Base-by-base conservation (phyloP, 35 echinoderm and acorn worm species). In the Chiridota heheva region DNA sequence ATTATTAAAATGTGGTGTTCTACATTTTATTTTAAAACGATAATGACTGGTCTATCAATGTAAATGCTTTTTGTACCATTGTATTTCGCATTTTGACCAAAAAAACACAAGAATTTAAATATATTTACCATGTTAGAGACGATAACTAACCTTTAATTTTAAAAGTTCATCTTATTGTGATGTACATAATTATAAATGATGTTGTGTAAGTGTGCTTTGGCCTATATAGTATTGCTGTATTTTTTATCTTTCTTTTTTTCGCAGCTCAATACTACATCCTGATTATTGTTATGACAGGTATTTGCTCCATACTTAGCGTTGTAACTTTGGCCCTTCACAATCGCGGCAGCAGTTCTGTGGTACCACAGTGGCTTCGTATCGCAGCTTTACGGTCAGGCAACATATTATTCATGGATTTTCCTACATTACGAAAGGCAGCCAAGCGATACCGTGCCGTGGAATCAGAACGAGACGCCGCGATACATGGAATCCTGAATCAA, bases 181-280 rank as follows among this genome's bases (percentile, higher is more conserved):
- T n/a, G n/a, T n/a, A n/a, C n/a, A n/a, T n/a, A n/a, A n/a, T n/a
- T n/a, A n/a, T n/a, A n/a, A n/a, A n/a, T n/a, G n/a, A n/a, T n/a
- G n/a, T n/a, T n/a, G n/a, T n/a, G n/a, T n/a, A n/a, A n/a, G n/a
- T n/a, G n/a, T n/a, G n/a, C n/a, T n/a, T n/a, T n/a, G n/a, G n/a
- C n/a, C n/a, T n/a, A n/a, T n/a, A n/a, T n/a, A n/a, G n/a, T n/a
- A n/a, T n/a, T n/a, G n/a, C n/a, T n/a, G n/a, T n/a, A n/a, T n/a
- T n/a, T n/a, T n/a, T n/a, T 38, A 36, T 20, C 41, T 40, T 63
- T 60, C 20, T 69, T 76, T 29, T 57, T 16, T 36, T 74, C 81
- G 20, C 82, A 96, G 92, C 81, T 64, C 88, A 90, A 45, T 96
- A 90, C 48, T 96, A 84, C 44, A 77, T 84, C 63, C 58, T 80